Evolutionary conservation across 2,113 vertebrate genomes (phyloP).

Genomic region (Pseudopipra pipra): DNA sequence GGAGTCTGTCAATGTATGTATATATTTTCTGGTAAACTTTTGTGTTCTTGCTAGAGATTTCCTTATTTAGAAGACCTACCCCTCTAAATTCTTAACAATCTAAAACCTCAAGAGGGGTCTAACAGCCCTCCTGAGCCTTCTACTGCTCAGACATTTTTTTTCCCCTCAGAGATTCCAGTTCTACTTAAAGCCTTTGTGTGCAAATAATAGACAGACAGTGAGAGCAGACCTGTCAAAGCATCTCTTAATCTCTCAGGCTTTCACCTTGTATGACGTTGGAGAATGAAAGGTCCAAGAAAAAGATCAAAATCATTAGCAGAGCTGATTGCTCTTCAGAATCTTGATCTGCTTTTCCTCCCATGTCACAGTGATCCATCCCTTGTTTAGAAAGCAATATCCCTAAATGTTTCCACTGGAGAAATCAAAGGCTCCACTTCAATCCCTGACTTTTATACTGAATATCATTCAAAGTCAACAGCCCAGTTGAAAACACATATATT

Average conservation of each 20-base stretch:
- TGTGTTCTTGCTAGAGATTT: not conserved
- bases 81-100: not conserved
- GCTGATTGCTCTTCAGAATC: not conserved
- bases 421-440: not conserved
- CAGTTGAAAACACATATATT: not conserved
- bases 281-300: not conserved
- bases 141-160: not conserved
- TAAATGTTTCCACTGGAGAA: conserved; percentile 27
- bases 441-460: conserved; percentile 1
- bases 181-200: not conserved
- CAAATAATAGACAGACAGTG: not conserved
- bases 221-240: not conserved
- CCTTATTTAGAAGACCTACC: not conserved
- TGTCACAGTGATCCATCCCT: not conserved
- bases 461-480: not conserved
- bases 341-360: not conserved
- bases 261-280: not conserved
- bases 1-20: fast-evolving
- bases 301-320: not conserved
- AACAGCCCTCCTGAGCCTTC: not conserved
- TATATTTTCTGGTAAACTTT: not conserved
- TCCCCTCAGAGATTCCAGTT: not conserved
- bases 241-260: not conserved
- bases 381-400: conserved; percentile 25
- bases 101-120: not conserved